phyloP scores from a whole-genome alignment of 2,888 invertebrate species.

The Aelia acuminata region DNA sequence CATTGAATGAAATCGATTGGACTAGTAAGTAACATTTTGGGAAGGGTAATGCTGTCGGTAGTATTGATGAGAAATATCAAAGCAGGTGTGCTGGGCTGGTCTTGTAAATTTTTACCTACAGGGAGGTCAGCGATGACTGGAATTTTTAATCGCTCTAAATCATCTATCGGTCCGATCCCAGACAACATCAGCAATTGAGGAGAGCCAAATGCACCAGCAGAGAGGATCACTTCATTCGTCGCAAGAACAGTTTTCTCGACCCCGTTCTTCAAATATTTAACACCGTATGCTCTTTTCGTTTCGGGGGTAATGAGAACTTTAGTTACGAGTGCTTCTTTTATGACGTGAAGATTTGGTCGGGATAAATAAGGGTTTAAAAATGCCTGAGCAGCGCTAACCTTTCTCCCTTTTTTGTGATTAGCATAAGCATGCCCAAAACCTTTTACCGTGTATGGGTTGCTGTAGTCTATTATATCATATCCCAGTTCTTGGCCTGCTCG shows the following conservation, averaged over 20 bases:
- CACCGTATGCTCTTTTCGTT: slow-evolving; percentile 73
- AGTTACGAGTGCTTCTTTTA: slow-evolving; percentile 73
- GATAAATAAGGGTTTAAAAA: slow-evolving; percentile 64
- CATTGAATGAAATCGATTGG: slow-evolving; percentile 72
- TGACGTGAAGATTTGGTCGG: slow-evolving; percentile 74
- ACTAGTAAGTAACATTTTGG: slow-evolving; percentile 55
- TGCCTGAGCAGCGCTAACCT: slow-evolving; percentile 65
- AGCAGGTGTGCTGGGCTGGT: slow-evolving; percentile 63
- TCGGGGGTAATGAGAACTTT: slow-evolving; percentile 73
- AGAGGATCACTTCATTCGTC: slow-evolving; percentile 79
- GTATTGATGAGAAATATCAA: slow-evolving; percentile 62
- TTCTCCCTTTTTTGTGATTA: slow-evolving; percentile 63
- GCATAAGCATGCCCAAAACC: slow-evolving; percentile 65
- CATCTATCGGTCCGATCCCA: slow-evolving; percentile 77
- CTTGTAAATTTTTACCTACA: slow-evolving; percentile 75
- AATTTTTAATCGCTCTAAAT: slow-evolving; percentile 73
- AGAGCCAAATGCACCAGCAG: slow-evolving; percentile 83
- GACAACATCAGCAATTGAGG: slow-evolving; percentile 88
- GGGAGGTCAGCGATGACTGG: slow-evolving; percentile 73
- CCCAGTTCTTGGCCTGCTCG: slow-evolving; percentile 79
- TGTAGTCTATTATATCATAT: slow-evolving; percentile 76
- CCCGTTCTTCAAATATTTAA: slow-evolving; percentile 72
- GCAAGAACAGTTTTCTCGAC: slow-evolving; percentile 72
- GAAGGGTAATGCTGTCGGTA: slow-evolving; percentile 59
- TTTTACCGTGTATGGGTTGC: slow-evolving; percentile 63